Conservation (phyloP, 2,113 vertebrate species). For the Piliocolobus tephrosceles region DNA sequence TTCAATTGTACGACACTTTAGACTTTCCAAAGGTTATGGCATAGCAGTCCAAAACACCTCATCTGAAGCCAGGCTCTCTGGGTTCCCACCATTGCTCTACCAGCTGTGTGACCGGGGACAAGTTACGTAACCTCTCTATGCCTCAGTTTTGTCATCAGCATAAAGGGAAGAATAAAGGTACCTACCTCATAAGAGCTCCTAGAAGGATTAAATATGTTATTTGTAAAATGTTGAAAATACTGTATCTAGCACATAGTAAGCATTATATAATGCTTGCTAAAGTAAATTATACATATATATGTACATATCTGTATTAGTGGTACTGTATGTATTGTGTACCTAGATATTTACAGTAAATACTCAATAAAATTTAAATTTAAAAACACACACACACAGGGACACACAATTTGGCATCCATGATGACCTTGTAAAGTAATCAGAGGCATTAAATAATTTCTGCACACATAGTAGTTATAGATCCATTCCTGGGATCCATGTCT, state of each 20-base stretch:
- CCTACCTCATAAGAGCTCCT: background rate
- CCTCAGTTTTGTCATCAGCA: background rate
- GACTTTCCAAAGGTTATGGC: background rate
- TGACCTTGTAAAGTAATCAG: background rate
- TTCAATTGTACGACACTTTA: background rate
- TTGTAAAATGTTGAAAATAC: background rate
- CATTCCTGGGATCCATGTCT: background rate
- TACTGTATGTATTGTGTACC: background rate
- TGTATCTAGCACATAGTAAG: background rate
- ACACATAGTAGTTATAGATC: background rate
- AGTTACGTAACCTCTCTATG: background rate
- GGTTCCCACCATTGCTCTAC: background rate
- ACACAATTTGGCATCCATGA: background rate
- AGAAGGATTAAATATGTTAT: slow-evolving; percentile 5
- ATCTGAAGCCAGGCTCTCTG: background rate
- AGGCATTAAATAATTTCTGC: background rate
- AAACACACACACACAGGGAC: background rate
- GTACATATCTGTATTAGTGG: background rate
- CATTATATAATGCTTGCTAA: background rate
- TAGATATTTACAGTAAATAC: background rate
- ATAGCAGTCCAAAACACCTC: background rate
- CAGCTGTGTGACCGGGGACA: background rate
- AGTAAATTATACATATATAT: background rate
- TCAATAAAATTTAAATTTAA: background rate
- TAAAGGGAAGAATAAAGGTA: background rate